phyloP scores from a whole-genome alignment of 2,113 vertebrate genomes.

The Arvicanthis niloticus region DNA sequence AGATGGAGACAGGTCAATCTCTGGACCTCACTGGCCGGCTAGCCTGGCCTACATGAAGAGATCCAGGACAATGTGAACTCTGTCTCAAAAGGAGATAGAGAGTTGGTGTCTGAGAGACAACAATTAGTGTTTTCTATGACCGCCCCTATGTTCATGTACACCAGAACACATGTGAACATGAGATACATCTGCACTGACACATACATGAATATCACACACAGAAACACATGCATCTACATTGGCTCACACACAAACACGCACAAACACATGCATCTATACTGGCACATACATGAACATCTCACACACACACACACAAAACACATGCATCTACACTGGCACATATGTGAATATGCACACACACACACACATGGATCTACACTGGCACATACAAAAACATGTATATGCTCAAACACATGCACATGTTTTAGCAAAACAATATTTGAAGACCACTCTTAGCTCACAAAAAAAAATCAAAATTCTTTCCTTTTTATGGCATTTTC shows the following conservation, averaged over 20 bases:
- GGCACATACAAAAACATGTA: neutral
- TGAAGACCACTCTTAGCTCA: neutral
- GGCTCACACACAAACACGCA: neutral
- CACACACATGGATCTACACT: neutral
- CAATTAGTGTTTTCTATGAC: neutral
- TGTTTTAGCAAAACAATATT: slow-evolving; percentile 6
- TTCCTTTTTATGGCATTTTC: neutral
- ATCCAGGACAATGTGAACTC: neutral
- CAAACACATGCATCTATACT: neutral
- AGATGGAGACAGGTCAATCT: neutral
- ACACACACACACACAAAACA: neutral
- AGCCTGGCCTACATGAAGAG: neutral
- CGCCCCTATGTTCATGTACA: neutral
- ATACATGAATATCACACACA: neutral
- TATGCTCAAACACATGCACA: neutral
- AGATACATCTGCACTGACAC: neutral
- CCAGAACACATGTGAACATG: neutral
- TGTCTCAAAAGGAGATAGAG: neutral
- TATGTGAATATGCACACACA: neutral
- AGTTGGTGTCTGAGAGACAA: neutral
- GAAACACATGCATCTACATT: neutral
- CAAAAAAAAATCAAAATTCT: neutral
- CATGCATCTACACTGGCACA: neutral
- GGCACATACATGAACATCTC: neutral
- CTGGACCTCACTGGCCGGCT: neutral